Percentiles rank a stretch among this genome's conserved stretches.
Evolutionary conservation across 2,888 invertebrate genomes (phyloP).

Genomic region (Harmothoe impar): DNA sequence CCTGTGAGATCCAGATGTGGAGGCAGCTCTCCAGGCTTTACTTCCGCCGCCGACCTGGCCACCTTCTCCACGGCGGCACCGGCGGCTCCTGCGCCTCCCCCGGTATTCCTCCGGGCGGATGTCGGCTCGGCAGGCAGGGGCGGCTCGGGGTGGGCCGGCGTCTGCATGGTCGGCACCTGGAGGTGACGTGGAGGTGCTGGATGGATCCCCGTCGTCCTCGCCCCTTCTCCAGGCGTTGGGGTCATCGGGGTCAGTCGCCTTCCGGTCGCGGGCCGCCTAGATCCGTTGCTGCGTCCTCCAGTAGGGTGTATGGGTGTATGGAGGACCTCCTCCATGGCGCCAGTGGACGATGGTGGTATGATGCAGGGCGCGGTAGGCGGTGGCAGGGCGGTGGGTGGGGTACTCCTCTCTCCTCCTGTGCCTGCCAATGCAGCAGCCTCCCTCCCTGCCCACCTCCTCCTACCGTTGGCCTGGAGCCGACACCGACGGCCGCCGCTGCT

Average conservation of each 20-base stretch:
- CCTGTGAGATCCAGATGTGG: background rate
- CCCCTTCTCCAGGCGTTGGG: background rate
- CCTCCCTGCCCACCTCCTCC: background rate
- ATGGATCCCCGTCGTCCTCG: background rate
- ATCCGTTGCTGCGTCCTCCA: background rate
- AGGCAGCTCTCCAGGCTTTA: background rate
- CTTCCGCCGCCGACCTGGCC: background rate
- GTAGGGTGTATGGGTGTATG: background rate
- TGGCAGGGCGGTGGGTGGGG: background rate
- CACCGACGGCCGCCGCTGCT: background rate
- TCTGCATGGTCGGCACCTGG: background rate
- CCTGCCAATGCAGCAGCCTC: too few species aligned
- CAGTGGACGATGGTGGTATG: background rate
- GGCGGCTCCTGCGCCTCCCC: background rate
- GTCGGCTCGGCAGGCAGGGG: background rate
- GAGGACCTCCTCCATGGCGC: background rate
- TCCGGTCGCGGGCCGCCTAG: background rate
- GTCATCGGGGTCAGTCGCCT: background rate
- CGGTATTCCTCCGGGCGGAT: background rate
- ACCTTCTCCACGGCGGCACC: background rate
- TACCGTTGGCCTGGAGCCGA: background rate
- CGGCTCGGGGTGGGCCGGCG: constrained; percentile 2
- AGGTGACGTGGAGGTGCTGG: background rate
- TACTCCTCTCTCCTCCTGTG: too few species aligned
- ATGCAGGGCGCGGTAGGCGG: background rate